Conservation (phyloP, 2,888 invertebrate species). For the Epinotia bilunana region DNA sequence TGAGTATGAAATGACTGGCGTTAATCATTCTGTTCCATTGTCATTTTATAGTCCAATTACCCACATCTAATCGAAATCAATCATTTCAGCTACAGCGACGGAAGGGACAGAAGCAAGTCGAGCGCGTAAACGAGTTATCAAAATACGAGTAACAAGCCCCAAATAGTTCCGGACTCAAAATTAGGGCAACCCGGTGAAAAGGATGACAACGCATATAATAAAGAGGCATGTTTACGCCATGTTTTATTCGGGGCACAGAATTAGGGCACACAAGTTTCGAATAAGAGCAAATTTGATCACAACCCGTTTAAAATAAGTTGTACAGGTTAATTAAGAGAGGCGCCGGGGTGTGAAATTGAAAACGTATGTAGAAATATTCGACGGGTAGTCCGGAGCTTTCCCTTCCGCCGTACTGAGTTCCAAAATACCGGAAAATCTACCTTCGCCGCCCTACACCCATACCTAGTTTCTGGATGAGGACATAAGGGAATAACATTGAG, state of each 20-base stretch:
- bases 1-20: not conserved
- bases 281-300: conserved; percentile 59
- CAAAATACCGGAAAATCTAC: conserved; percentile 3
- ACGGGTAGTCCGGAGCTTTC: conserved; percentile 58
- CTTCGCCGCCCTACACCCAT: conserved; percentile 3
- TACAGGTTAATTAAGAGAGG: conserved; percentile 74
- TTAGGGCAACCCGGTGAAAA: conserved; percentile 1
- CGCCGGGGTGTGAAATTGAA: conserved; percentile 76
- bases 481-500: not conserved
- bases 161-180: conserved; percentile 34
- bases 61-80: conserved; percentile 29
- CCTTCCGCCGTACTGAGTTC: conserved; percentile 7
- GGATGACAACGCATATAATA: not conserved
- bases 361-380: conserved; percentile 73
- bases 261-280: conserved; percentile 60
- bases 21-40: conserved; percentile 3
- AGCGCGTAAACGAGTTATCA: conserved; percentile 56
- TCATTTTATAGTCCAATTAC: conserved; percentile 22
- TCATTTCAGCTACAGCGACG: conserved; percentile 41
- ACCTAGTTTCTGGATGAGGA: conserved; percentile 1
- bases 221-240: not conserved
- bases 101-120: conserved; percentile 52
- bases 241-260: conserved; percentile 37
- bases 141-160: conserved; percentile 45
- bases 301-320: conserved; percentile 73